Conservation (phyloP, 1,140 invertebrate species). For the Caerostris darwini region DNA sequence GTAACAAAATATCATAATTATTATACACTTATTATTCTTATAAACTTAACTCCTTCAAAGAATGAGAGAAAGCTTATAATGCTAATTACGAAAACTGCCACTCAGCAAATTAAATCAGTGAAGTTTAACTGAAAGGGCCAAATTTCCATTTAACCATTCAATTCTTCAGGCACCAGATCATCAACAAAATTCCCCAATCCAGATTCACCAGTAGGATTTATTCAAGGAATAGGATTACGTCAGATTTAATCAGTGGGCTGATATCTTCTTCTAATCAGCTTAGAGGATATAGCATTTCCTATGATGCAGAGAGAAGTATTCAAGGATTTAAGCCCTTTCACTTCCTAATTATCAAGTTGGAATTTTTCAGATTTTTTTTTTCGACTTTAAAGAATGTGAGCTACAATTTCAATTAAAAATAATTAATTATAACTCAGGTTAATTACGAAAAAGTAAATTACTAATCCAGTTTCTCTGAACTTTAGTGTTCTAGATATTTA, state of each 20-base stretch:
- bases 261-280: not conserved
- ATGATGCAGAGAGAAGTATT: not conserved
- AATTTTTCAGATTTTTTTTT: not conserved
- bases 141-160: not conserved
- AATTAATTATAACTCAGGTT: too few relatives aligned
- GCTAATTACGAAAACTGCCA: not conserved
- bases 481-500: too few relatives aligned
- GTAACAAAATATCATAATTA: too few relatives aligned
- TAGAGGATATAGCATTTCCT: not conserved
- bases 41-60: too few relatives aligned
- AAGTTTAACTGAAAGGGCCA: not conserved
- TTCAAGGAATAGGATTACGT: not conserved
- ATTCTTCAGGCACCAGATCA: not conserved
- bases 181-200: not conserved
- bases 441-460: too few relatives aligned
- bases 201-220: not conserved
- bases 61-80: too few relatives aligned
- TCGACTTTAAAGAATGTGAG: too few relatives aligned
- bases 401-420: too few relatives aligned
- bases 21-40: too few relatives aligned
- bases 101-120: not conserved
- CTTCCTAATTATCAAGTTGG: not conserved
- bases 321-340: not conserved
- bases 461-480: too few relatives aligned
- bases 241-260: not conserved